Evolutionary conservation across 2,888 invertebrate genomes (phyloP).

Genomic region (Volucella inflata): DNA sequence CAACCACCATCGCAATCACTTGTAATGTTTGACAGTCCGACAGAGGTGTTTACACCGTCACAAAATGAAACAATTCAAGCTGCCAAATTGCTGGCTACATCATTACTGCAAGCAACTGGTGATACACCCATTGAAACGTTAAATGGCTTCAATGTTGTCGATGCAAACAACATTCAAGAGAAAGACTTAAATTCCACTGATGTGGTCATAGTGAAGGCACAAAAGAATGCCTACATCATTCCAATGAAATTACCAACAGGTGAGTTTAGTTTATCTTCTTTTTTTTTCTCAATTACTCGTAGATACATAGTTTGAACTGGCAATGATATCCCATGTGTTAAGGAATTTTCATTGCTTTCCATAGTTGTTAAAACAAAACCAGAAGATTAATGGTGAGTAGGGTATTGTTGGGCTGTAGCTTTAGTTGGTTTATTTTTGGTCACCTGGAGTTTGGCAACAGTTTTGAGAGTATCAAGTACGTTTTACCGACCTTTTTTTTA

Average conservation of each 20-base stretch:
- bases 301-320: too few species aligned
- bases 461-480: too few species aligned
- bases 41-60: slow-evolving; percentile 63
- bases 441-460: too few species aligned
- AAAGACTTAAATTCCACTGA: slow-evolving; percentile 73
- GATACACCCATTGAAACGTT: slow-evolving; percentile 52
- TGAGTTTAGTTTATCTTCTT: slow-evolving; percentile 4
- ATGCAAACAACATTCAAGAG: slow-evolving; percentile 30
- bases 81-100: slow-evolving; percentile 76
- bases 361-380: too few species aligned
- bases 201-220: slow-evolving; percentile 77
- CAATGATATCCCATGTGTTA: too few species aligned
- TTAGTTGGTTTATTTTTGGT: too few species aligned
- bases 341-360: too few species aligned
- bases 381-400: too few species aligned
- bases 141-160: slow-evolving; percentile 48
- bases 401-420: too few species aligned
- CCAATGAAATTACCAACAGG: slow-evolving; percentile 73
- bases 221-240: slow-evolving; percentile 77
- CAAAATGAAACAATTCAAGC: slow-evolving; percentile 76
- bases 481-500: too few species aligned
- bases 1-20: slow-evolving; percentile 38
- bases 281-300: too few species aligned
- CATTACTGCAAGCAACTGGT: slow-evolving; percentile 73
- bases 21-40: slow-evolving; percentile 74